These are phyloP conservation scores for Microcebus ravelobensis DNA, from an alignment of 2,113 vertebrate genomes.

Conservation along the genomic window DNA sequence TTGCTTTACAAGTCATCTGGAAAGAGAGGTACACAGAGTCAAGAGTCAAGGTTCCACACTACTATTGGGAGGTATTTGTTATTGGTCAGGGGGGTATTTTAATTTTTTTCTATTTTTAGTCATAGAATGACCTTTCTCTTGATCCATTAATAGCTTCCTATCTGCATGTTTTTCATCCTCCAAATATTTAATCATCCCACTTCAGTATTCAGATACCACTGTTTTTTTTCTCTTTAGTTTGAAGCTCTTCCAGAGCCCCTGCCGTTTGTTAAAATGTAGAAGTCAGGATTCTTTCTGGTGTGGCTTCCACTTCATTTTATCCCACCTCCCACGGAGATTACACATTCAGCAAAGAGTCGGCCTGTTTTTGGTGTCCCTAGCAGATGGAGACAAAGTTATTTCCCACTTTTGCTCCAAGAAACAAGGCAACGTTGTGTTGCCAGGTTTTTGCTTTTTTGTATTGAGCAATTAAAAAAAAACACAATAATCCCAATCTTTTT, in stretches of 20 bases:
- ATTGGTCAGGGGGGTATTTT: neutral
- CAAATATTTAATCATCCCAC: neutral
- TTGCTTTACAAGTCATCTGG: slow-evolving; percentile 61
- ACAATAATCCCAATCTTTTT: neutral
- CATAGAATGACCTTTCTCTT: neutral
- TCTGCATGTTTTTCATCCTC: neutral
- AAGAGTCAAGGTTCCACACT: slow-evolving; percentile 38
- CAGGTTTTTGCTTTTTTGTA: slow-evolving; percentile 13
- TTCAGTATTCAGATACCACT: neutral
- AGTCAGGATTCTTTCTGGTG: slow-evolving; percentile 31
- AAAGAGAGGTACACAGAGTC: slow-evolving; percentile 4
- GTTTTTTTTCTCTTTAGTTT: neutral
- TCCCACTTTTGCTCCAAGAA: slow-evolving; percentile 60
- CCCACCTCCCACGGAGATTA: slow-evolving; percentile 57
- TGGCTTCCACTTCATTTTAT: neutral
- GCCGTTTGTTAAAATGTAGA: neutral
- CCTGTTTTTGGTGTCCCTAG: slow-evolving; percentile 54
- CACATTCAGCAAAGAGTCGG: slow-evolving; percentile 40
- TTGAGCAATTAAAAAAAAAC: neutral
- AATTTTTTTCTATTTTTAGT: neutral
- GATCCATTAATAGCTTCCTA: neutral
- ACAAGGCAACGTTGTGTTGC: neutral
- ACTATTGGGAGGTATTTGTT: slow-evolving; percentile 1
- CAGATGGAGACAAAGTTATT: slow-evolving; percentile 71
- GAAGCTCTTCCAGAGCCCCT: slow-evolving; percentile 55